Evolutionary conservation across 2,797 vertebrate genomes (phyloP), one percentile per base, ranked within the genome.

Genomic region (Chelidonichthys spinosus): DNA sequence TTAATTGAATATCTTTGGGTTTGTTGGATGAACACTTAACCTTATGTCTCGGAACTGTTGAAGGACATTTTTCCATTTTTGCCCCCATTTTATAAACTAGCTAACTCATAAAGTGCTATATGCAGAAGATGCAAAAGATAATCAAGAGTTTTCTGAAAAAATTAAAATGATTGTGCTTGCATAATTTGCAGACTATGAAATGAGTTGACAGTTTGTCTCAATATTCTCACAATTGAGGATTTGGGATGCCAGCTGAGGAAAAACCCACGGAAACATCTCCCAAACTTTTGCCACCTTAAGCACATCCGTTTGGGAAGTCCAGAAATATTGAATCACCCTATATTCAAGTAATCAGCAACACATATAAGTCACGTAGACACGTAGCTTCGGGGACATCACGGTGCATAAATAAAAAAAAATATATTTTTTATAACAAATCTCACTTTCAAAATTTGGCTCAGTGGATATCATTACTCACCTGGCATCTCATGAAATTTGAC

Each of bases 321-420:
- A 65, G 44, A 49, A n/a, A 63, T 11, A 63, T 36, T 70, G 44
- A 7, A 62, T 15, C 10, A 15, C 55, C 61, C 32, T 13, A 32
- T 32, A 6, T 54, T 65, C 35, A 44, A 42, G 6, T 69, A 53
- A 58, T 65, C 58, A 69, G 5, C 10, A 47, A 39, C 33, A 59
- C 43, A 33, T 50, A 15, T 6, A 70, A 46, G 1, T 40, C 4
- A 50, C 60, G 58, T 11, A 50, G 49, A 53, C 39, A 54, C 7
- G 40, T 67, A 46, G 40, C 43, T 79, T 68, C 37, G 7, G 7
- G 40, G n/a, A 32, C 61, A 15, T 46, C 11, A n/a, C 10, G 33
- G 17, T 62, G 13, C 42, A 61, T 63, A n/a, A 69, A 74, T 80
- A 40, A 76, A 77, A 70, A 36, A 39, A 66, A 78, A 76, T 54